A percentile compares a stretch with the other conserved stretches of the same genome.
phyloP scores from a whole-genome alignment of 2,888 invertebrate species.

The Theodoxus fluviatilis region DNA sequence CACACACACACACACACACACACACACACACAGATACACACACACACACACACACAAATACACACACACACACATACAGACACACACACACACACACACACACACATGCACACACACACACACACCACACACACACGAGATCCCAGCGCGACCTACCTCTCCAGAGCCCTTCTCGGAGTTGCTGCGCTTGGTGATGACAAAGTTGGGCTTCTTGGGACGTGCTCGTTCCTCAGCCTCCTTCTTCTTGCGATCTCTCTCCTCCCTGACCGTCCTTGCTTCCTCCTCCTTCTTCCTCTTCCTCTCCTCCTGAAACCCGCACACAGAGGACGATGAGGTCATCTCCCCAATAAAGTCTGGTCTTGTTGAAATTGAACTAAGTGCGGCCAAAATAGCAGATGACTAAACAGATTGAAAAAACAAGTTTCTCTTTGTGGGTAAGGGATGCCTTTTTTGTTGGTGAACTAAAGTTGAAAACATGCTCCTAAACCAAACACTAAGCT shows the following conservation, averaged over 20 bases:
- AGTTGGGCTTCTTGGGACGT: conserved; percentile 59
- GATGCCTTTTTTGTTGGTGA: too few relatives aligned
- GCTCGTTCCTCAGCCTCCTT: conserved; percentile 83
- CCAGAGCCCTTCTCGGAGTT: conserved; percentile 34
- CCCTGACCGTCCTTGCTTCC: conserved; percentile 60
- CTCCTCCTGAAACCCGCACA: conserved; percentile 53
- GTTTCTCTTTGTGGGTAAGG: too few relatives aligned
- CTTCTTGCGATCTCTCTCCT: conserved; percentile 86
- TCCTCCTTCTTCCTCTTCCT: conserved; percentile 58
- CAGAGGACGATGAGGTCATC: background rate
- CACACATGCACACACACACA: conserved; percentile 9
- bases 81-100: background rate
- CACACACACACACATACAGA: background rate
- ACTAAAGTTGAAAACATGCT: too few relatives aligned
- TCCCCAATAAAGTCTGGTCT: background rate
- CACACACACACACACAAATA: background rate
- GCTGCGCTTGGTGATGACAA: conserved; percentile 57
- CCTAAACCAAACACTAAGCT: too few relatives aligned
- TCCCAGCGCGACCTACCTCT: conserved; percentile 13
- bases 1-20: too few relatives aligned
- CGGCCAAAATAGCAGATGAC: too few relatives aligned
- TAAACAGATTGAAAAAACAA: too few relatives aligned
- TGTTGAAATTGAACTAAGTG: too few relatives aligned
- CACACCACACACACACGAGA: conserved; percentile 11
- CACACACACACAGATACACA: too few relatives aligned